Conservation (phyloP, 2,888 invertebrate genomes). For the Drosophila dives region DNA sequence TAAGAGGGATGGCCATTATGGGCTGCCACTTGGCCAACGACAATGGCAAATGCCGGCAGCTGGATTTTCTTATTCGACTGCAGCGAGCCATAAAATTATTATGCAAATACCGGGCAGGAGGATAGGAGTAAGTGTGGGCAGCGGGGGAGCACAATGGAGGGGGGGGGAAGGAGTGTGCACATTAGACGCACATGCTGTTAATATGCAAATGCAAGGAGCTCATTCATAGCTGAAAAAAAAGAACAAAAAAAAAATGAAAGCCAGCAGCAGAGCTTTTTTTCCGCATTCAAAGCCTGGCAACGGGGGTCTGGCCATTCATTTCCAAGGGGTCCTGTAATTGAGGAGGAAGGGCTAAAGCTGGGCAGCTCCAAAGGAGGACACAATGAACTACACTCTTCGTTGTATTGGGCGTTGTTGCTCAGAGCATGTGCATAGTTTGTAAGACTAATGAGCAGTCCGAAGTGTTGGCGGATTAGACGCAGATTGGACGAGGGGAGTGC, state of each 20-base stretch:
- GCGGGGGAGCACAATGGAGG: neutral
- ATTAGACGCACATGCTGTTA: constrained; percentile 79
- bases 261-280: constrained; percentile 21
- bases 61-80: constrained; percentile 73
- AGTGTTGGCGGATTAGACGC: constrained; percentile 23
- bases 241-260: constrained; percentile 1
- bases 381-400: constrained; percentile 28
- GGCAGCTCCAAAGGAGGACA: constrained; percentile 34
- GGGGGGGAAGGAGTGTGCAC: constrained; percentile 55
- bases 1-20: constrained; percentile 50
- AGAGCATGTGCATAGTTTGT: constrained; percentile 70
- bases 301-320: constrained; percentile 51
- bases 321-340: neutral
- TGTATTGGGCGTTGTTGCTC: constrained; percentile 10
- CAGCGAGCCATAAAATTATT: constrained; percentile 78
- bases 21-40: constrained; percentile 58
- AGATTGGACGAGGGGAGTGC: neutral
- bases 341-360: constrained; percentile 33
- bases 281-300: constrained; percentile 39
- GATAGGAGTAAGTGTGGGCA: neutral
- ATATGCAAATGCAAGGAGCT: constrained; percentile 72
- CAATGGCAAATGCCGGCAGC: constrained; percentile 60
- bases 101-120: constrained; percentile 64
- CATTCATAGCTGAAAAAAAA: constrained; percentile 40
- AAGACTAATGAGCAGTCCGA: constrained; percentile 69